These are phyloP conservation scores for Ochotona princeps DNA, from an alignment of 2,113 vertebrate species.

Conservation along the genomic window DNA sequence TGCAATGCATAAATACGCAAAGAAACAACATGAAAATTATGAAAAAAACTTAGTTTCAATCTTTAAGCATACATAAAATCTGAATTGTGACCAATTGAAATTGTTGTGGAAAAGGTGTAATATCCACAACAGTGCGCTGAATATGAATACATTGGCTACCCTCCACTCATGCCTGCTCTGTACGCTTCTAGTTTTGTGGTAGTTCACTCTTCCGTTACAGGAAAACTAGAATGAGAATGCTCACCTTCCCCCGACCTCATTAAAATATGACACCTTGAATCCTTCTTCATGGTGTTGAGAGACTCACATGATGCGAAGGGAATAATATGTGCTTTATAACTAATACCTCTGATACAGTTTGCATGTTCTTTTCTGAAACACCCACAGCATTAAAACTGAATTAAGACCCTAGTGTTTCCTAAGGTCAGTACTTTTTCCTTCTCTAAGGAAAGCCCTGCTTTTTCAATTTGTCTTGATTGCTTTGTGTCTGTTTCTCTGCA, in stretches of 20 bases:
- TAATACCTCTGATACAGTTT: neutral
- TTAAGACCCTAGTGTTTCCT: rapidly evolving
- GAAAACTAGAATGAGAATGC: neutral
- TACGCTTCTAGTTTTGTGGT: neutral
- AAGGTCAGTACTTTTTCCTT: neutral
- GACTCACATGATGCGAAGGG: neutral
- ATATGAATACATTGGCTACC: neutral
- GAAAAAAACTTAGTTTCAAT: neutral
- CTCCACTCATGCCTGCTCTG: neutral
- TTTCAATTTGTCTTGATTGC: neutral
- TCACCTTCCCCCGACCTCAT: neutral
- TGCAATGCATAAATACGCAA: neutral
- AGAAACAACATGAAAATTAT: neutral
- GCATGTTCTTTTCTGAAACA: neutral
- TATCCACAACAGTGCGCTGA: neutral
- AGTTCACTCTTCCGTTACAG: neutral
- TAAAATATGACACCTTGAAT: neutral
- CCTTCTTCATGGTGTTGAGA: neutral
- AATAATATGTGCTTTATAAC: neutral
- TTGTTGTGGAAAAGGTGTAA: neutral
- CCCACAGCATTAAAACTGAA: neutral
- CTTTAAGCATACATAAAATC: neutral
- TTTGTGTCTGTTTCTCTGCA: neutral
- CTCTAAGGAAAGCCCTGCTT: neutral
- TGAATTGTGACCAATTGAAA: neutral